Percentiles rank a stretch among this genome's conserved stretches.
Conservation (phyloP, 30 jellyfish, hydroid and myxozoan species). For the Aurelia aurita region DNA sequence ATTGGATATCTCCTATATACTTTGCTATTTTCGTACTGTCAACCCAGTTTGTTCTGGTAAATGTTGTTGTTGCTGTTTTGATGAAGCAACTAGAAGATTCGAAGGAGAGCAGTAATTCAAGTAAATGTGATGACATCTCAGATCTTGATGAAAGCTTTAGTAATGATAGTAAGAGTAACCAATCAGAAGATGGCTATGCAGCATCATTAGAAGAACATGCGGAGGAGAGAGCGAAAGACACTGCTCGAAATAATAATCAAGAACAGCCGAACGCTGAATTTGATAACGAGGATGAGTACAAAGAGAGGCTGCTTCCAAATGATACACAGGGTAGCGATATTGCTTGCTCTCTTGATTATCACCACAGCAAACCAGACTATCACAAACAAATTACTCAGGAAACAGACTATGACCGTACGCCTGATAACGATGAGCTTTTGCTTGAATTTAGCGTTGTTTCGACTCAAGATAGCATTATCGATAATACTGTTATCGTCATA, state of each 20-base stretch:
- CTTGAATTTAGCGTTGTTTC: too few relatives aligned
- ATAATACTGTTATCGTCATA: slow-evolving; percentile 52
- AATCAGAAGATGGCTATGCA: slow-evolving; percentile 28
- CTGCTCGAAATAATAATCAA: background rate
- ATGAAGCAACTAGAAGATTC: slow-evolving; percentile 98
- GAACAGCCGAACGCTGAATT: background rate
- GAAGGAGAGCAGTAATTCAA: slow-evolving; percentile 53
- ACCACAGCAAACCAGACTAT: too few relatives aligned
- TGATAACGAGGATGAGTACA: background rate
- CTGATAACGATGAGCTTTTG: too few relatives aligned
- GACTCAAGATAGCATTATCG: slow-evolving; percentile 17
- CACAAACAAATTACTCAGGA: too few relatives aligned
- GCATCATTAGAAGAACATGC: slow-evolving; percentile 2
- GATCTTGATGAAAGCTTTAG: slow-evolving; percentile 57
- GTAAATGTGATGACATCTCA: slow-evolving; percentile 32
- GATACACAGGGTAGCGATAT: too few relatives aligned
- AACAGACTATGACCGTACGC: too few relatives aligned
- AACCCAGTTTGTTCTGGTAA: slow-evolving; percentile 96
- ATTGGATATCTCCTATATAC: slow-evolving; percentile 90
- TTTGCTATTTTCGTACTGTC: slow-evolving; percentile 92
- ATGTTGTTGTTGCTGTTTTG: slow-evolving; percentile 98
- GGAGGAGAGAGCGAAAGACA: background rate
- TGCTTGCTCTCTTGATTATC: too few relatives aligned
- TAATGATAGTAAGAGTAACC: slow-evolving; percentile 31
- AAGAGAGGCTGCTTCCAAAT: too few relatives aligned